Base-by-base conservation (phyloP, 2,797 vertebrate genomes). In the Coluber constrictor region DNA sequence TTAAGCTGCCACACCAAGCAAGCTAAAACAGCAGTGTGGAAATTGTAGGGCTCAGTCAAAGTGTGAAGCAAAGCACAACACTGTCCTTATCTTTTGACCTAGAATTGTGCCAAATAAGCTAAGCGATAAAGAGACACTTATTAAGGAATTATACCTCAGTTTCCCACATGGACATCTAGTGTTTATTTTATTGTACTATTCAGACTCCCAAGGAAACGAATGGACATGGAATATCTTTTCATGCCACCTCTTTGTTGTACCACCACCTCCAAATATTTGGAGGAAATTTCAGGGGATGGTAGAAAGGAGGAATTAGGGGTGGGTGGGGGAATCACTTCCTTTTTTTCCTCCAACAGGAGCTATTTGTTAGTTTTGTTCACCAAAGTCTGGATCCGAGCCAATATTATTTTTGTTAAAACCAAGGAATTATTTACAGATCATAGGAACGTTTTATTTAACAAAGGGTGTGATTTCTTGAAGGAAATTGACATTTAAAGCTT, bases 11-110 rank as follows among this genome's bases (percentile, higher is more conserved):
- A 59, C 7, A 90, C n/a, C 37, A 37, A 20, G 0, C 0, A 3
- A 51, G 47, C 16, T 8, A 61, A 37, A 47, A 25, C 15, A 88
- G 3, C 29, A 18, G 29, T 57, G 91, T 16, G 29, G 90, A 27
- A 13, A 83, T 90, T 51, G 74, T 93, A 15, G 89, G 88, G 47
- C 63, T 91, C 90, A 51, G 86, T 86, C 1, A 23, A 51, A 57
- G 25, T 5, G 15, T n/a, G 23, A 59, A 63, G 16, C 3, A 27
- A 47, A 91, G 88, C 32, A 0, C 0, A 32, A 92, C 94, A 18
- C 13, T 60, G n/a, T 0, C 10, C 60, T 37, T 37, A 74, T 9
- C 27, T 10, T 91, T 74, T 54, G 86, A 43, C 13, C 51, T 70
- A 74, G 54, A 70, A 55, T 43, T 47, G n/a, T 20, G 18, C 63